These are phyloP conservation scores for Pristis pectinata DNA, from an alignment of 2,797 vertebrate genomes.

Conservation along the genomic window DNA sequence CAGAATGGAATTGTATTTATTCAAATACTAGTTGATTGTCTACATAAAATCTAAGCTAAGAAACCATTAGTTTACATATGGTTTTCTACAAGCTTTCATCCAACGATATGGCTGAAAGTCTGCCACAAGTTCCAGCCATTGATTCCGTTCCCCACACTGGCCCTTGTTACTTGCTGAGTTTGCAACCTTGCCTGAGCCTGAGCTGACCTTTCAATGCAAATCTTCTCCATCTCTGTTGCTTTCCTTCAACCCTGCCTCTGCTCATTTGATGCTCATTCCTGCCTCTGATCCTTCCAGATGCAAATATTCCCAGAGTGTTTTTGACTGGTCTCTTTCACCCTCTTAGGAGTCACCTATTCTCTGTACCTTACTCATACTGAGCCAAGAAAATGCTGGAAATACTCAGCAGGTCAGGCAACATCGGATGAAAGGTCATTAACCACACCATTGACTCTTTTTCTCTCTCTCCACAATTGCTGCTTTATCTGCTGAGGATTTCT, in stretches of 20 bases:
- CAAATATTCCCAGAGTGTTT: not conserved
- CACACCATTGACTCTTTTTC: too few species aligned
- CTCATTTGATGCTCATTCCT: not conserved
- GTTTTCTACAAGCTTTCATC: not conserved
- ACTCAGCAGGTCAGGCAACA: too few species aligned
- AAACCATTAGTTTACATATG: not conserved
- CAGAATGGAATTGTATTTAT: not conserved
- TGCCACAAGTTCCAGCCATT: not conserved
- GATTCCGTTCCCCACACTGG: not conserved
- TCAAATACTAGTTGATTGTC: not conserved
- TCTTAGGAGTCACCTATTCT: not conserved
- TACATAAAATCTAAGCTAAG: not conserved
- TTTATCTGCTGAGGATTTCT: too few species aligned
- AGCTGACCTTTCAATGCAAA: not conserved
- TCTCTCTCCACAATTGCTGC: too few species aligned
- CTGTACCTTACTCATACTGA: too few species aligned
- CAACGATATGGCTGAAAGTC: not conserved
- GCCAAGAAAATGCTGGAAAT: too few species aligned
- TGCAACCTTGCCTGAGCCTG: not conserved
- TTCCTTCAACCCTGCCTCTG: not conserved
- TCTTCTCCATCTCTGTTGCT: not conserved
- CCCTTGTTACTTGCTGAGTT: not conserved
- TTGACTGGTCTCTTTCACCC: not conserved
- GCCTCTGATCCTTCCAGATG: not conserved
- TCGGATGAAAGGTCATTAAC: too few species aligned